Conservation (phyloP, 2,797 vertebrate genomes). For the Rhinella marina region DNA sequence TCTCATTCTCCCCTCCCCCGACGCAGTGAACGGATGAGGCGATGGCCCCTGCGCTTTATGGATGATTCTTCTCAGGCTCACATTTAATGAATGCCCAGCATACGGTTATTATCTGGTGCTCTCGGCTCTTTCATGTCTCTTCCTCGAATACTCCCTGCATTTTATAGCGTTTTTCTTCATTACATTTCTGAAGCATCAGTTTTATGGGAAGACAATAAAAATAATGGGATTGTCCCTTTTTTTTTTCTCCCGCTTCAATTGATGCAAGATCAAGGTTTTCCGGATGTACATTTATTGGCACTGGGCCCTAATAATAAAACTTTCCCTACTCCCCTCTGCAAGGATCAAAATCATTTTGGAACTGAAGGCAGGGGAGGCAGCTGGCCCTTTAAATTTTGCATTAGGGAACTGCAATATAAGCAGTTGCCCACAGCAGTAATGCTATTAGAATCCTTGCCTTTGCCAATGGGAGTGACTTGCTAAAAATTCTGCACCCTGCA, state of each 20-base stretch:
- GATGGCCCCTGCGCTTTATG: neutral
- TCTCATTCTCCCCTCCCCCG: neutral
- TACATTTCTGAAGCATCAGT: slow-evolving; percentile 31
- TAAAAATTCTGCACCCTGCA: too few species aligned
- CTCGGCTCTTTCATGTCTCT: slow-evolving; percentile 14
- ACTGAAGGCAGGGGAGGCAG: neutral
- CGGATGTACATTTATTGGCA: neutral
- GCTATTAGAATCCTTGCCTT: too few species aligned
- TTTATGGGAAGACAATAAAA: slow-evolving; percentile 36
- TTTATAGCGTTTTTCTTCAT: slow-evolving; percentile 44
- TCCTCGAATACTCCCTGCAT: slow-evolving; percentile 34
- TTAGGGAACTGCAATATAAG: neutral
- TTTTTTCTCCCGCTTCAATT: neutral
- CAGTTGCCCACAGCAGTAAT: neutral
- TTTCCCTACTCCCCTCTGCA: neutral
- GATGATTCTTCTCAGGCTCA: neutral
- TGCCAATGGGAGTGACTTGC: too few species aligned
- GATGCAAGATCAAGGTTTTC: neutral
- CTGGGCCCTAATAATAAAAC: neutral
- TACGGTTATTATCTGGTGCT: slow-evolving; percentile 23
- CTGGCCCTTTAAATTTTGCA: neutral
- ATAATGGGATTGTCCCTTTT: neutral
- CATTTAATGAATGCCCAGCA: slow-evolving; percentile 4
- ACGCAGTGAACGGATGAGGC: neutral
- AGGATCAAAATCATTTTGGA: neutral